Evolutionary conservation across 2,888 invertebrate species (phyloP).

Genomic region (Drosophila seclusa): DNA sequence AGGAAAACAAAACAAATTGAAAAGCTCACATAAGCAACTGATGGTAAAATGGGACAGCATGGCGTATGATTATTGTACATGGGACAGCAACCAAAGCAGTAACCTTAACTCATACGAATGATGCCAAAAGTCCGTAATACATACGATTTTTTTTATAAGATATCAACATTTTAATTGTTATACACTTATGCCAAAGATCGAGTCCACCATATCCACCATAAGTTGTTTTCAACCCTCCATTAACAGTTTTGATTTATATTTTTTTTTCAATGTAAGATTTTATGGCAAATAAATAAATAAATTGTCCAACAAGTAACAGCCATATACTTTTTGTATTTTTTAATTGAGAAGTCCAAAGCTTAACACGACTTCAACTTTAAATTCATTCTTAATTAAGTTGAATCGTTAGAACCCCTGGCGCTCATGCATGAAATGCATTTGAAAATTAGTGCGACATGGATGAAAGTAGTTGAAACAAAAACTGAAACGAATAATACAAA

Average conservation of each 20-base stretch:
- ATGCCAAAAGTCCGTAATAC: neutral
- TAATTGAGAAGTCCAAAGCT: neutral
- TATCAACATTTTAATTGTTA: neutral
- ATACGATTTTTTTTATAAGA: neutral
- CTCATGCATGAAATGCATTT: conserved; percentile 43
- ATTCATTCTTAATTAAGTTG: conserved; percentile 19
- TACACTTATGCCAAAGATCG: neutral
- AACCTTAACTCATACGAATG: conserved; percentile 16
- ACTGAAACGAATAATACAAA: conserved; percentile 12
- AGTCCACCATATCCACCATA: neutral
- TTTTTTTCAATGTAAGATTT: neutral
- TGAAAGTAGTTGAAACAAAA: conserved; percentile 31
- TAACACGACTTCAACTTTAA: neutral
- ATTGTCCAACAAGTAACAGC: neutral
- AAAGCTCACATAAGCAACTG: conserved; percentile 73
- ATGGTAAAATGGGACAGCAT: conserved; percentile 60
- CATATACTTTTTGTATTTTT: neutral
- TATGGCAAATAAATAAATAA: neutral
- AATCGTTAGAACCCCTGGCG: conserved; percentile 14
- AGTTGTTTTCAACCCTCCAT: neutral
- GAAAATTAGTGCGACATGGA: conserved; percentile 40
- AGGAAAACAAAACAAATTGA: conserved; percentile 77
- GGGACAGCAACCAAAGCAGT: conserved; percentile 42
- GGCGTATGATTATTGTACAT: conserved; percentile 76
- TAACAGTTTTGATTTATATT: neutral